Conservation (phyloP, 2,113 vertebrate genomes). For the Choloepus hoffmanni region DNA sequence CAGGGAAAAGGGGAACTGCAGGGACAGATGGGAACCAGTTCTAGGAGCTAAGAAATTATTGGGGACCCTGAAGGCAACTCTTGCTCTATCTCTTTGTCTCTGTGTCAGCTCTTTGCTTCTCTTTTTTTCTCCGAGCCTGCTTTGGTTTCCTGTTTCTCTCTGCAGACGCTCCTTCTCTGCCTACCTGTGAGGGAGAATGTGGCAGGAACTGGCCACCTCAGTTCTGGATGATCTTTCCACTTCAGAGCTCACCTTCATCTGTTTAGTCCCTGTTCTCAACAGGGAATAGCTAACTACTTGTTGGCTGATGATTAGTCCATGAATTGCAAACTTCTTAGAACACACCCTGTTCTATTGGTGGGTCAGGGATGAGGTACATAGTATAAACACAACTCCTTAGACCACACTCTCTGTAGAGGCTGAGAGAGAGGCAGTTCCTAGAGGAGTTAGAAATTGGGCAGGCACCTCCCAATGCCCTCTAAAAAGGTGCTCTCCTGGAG, state of each 20-base stretch:
- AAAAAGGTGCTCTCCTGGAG: not conserved
- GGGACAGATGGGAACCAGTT: not conserved
- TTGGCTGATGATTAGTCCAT: not conserved
- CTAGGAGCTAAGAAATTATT: not conserved
- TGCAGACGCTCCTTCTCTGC: not conserved
- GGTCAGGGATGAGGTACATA: not conserved
- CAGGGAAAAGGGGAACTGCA: not conserved
- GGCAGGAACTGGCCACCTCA: not conserved
- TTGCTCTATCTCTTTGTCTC: not conserved
- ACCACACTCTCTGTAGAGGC: accelerated
- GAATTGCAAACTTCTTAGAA: not conserved
- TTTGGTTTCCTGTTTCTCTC: not conserved
- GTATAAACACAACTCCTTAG: not conserved
- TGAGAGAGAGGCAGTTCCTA: not conserved
- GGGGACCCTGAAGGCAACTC: not conserved
- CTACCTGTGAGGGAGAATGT: not conserved
- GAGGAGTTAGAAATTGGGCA: not conserved
- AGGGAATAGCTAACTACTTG: not conserved
- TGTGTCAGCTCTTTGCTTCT: not conserved
- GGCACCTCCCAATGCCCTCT: not conserved
- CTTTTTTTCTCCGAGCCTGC: not conserved
- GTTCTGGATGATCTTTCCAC: not conserved
- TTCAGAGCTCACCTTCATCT: accelerated
- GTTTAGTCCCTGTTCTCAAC: not conserved
- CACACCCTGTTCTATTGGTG: not conserved